These are phyloP conservation scores for Poecilia latipinna DNA, from an alignment of 2,113 vertebrate species.

Conservation along the genomic window DNA sequence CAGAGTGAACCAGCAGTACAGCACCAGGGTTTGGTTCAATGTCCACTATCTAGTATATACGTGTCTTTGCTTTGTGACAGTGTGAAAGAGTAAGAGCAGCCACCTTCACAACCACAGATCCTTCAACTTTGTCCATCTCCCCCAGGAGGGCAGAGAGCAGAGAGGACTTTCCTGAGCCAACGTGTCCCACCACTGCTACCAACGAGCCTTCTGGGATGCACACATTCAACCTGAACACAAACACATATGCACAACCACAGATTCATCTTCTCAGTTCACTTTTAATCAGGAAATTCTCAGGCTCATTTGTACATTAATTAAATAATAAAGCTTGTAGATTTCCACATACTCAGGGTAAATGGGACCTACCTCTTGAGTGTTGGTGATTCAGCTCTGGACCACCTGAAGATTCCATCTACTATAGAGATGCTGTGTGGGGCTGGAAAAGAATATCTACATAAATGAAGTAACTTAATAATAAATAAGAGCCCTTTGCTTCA, in stretches of 20 bases:
- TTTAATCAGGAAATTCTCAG: neutral
- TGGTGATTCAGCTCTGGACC: slow-evolving; percentile 86
- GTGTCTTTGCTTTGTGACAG: neutral
- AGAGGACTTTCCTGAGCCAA: slow-evolving; percentile 95
- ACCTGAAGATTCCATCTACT: slow-evolving; percentile 88
- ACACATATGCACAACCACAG: neutral
- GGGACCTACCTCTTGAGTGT: slow-evolving; percentile 80
- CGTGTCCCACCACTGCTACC: slow-evolving; percentile 93
- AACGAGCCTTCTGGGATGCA: slow-evolving; percentile 88
- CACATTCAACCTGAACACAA: slow-evolving; percentile 84
- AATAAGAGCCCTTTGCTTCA: no score
- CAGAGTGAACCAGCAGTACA: no score
- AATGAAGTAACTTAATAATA: neutral
- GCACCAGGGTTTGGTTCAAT: neutral
- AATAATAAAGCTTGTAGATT: neutral
- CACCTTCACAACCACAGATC: slow-evolving; percentile 87
- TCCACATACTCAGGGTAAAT: neutral
- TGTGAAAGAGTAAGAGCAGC: neutral
- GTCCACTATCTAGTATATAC: neutral
- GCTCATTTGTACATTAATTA: neutral
- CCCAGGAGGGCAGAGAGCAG: slow-evolving; percentile 92
- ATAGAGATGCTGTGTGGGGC: slow-evolving; percentile 83
- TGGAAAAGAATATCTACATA: slow-evolving; percentile 40
- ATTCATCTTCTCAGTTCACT: neutral
- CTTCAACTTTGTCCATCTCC: slow-evolving; percentile 94